A percentile compares a stretch with the other conserved stretches of the same genome.
phyloP scores from a whole-genome alignment of 1,140 invertebrate species.

The Paraescarpia echinospica region DNA sequence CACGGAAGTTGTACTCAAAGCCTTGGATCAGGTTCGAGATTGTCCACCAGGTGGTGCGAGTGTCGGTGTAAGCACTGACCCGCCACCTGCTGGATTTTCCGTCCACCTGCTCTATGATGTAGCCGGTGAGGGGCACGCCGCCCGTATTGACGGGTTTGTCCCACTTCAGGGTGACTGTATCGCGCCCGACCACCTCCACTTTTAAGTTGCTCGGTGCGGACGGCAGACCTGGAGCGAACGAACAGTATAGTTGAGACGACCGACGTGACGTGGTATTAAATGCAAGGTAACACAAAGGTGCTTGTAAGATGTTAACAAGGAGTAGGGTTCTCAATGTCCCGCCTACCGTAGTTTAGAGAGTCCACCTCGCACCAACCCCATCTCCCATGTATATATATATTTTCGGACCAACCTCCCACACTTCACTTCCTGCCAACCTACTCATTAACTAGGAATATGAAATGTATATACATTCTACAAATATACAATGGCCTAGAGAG shows the following conservation, averaged over 20 bases:
- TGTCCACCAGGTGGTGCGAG: constrained; percentile 24
- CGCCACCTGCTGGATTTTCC: constrained; percentile 26
- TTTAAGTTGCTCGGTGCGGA: constrained; percentile 89
- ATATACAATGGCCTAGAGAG: constrained; percentile 65
- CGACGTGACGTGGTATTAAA: constrained; percentile 71
- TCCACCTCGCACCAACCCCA: too few species aligned
- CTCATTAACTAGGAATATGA: too few species aligned
- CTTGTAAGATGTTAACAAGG: background rate
- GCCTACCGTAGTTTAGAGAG: too few species aligned
- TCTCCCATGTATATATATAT: too few species aligned
- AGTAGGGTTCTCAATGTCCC: too few species aligned
- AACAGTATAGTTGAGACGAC: constrained; percentile 34
- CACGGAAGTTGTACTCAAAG: constrained; percentile 81
- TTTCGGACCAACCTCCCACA: too few species aligned
- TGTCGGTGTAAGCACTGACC: constrained; percentile 16
- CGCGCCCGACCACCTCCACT: constrained; percentile 86
- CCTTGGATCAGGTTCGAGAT: constrained; percentile 52
- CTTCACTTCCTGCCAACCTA: too few species aligned
- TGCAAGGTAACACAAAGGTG: background rate
- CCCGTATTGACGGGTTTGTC: constrained; percentile 71
- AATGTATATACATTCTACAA: too few species aligned
- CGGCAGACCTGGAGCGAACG: constrained; percentile 67
- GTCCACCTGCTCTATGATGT: constrained; percentile 74
- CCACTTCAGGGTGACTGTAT: constrained; percentile 85
- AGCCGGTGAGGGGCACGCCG: constrained; percentile 69